phyloP scores from a whole-genome alignment of 2,113 vertebrate species.

The Corynorhinus townsendii region DNA sequence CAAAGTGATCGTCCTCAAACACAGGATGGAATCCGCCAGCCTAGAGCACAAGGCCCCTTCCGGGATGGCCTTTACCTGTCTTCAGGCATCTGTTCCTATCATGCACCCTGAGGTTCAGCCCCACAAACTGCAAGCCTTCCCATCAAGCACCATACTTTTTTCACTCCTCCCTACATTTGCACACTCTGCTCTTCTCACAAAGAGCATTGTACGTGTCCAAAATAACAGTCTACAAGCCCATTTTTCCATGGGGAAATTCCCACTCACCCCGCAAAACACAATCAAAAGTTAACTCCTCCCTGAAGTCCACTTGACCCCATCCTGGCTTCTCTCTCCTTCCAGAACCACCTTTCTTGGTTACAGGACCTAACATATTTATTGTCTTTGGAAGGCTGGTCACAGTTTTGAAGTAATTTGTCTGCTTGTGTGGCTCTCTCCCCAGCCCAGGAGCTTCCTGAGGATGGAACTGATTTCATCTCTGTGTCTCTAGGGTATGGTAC shows the following conservation, averaged over 20 bases:
- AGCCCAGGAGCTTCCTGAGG: neutral
- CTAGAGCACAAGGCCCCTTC: neutral
- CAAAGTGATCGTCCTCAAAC: neutral
- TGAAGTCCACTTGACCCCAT: neutral
- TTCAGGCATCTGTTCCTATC: neutral
- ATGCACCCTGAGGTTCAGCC: neutral
- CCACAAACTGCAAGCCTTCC: neutral
- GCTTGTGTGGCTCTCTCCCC: neutral
- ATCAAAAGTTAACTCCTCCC: neutral
- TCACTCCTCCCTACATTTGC: neutral
- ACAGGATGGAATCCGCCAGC: neutral
- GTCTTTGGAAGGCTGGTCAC: neutral
- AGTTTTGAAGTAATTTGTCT: neutral
- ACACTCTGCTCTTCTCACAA: neutral
- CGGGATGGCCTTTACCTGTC: neutral
- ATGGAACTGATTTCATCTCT: neutral
- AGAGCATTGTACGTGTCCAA: rapidly evolving
- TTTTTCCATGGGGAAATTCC: neutral
- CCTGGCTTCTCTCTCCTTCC: neutral
- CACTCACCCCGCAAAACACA: neutral
- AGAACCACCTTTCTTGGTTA: neutral
- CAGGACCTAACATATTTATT: neutral
- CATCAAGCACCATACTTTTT: neutral
- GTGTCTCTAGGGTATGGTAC: neutral
- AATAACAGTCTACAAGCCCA: neutral